phyloP scores from a whole-genome alignment of 2,797 vertebrate species.

The Pterois miles region DNA sequence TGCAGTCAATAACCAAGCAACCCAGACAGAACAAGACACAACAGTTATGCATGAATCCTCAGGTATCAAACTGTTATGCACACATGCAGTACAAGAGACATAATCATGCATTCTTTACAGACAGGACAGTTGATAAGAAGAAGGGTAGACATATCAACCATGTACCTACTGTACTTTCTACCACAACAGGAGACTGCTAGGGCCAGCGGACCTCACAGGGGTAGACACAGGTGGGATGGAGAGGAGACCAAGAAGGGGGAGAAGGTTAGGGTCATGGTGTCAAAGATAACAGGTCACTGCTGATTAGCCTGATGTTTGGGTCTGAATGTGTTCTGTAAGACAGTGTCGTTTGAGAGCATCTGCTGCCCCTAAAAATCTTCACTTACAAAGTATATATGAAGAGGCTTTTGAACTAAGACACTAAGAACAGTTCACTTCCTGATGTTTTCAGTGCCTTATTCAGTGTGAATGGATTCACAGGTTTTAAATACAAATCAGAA shows the following conservation, averaged over 20 bases:
- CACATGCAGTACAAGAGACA: constrained; percentile 1
- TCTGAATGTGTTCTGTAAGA: background rate
- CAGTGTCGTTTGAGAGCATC: background rate
- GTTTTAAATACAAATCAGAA: background rate
- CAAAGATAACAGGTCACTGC: constrained; percentile 25
- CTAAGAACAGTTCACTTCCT: background rate
- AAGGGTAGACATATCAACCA: constrained; percentile 7
- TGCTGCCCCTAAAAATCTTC: background rate
- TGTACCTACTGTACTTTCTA: constrained; percentile 58
- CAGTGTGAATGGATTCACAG: background rate
- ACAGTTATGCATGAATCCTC: background rate
- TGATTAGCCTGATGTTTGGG: background rate
- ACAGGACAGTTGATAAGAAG: background rate
- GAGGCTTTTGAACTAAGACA: background rate
- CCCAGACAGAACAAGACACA: background rate
- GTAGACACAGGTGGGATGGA: constrained; percentile 22
- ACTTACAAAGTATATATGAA: background rate
- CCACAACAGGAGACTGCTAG: constrained; percentile 34
- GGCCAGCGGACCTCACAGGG: constrained; percentile 65
- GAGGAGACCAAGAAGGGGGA: constrained; percentile 42
- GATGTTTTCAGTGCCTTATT: background rate
- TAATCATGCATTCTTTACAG: constrained; percentile 1
- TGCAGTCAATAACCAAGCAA: background rate
- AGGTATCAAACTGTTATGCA: background rate
- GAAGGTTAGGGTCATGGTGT: constrained; percentile 25